Base-by-base conservation (phyloP, 2,113 vertebrate genomes). In the Pycnonotus jocosus region DNA sequence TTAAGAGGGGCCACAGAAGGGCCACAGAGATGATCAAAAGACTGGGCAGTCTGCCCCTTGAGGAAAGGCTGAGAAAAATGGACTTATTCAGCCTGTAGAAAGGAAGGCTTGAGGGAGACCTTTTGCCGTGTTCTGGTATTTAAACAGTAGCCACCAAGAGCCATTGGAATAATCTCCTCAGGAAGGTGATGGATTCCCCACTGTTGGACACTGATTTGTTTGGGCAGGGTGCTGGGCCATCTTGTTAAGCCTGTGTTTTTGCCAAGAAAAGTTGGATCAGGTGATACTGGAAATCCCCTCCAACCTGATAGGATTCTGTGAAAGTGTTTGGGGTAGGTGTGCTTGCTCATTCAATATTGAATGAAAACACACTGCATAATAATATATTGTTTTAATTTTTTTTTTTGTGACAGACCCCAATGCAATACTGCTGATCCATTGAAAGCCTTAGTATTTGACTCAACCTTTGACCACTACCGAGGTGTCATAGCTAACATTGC, bases 371-470 rank as follows among this genome's bases (percentile, higher is more conserved):
- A 51, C 11, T 65, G 62, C 35, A 48, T 90, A 68, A 48, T 90
- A 68, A 58, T 92, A 10, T 2, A 25, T 56, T 80, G 7, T 47
- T 50, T 64, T 66, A 15, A 9, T 47, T 56, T 19, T 54, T 57
- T 64, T 62, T 64, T 88, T 79, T 17, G 25, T 81, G 50, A 72
- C 96, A 99, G 99, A 62, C 99, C 99, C 11, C 91, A 73, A 1
- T 98, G 96, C 18, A 97, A 93, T 30, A 61, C 78, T 16, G 81
- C 97, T 45, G 98, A 98, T 35, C 98, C 99, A 1, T 91, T 99
- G 90, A 99, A 98, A 97, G 99, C 99, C 30, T 98, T 99, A 54
- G 99, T 99, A 44, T 99, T 99, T 93, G 99, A 99, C 92, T 99
- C 99, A 20, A 99, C 97, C 35, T 99, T 99, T 88, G 99, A 99